Conservation (phyloP, 1,140 invertebrate species). For the Piezodorus guildinii region DNA sequence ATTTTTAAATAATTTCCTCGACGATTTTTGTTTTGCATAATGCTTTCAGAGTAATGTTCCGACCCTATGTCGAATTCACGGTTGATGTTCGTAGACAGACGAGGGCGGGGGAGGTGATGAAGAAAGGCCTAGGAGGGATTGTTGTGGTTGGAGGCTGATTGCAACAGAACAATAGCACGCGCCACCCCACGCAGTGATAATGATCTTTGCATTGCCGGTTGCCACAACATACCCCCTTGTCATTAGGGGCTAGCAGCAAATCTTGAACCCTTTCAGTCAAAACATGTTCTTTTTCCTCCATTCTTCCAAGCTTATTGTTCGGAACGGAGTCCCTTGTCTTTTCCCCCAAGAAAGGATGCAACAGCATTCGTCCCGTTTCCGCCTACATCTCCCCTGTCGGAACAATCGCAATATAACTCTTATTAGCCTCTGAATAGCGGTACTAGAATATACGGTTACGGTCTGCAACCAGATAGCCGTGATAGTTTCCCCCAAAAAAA, state of each 20-base stretch:
- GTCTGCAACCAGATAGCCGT: too few relatives aligned
- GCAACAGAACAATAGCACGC: constrained; percentile 6
- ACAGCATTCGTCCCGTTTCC: background rate
- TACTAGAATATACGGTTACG: too few relatives aligned
- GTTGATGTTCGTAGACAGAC: background rate
- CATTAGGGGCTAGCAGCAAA: constrained; percentile 1
- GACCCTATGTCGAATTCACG: too few relatives aligned
- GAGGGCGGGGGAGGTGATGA: background rate
- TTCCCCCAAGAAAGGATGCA: background rate
- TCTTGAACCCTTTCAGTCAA: constrained; percentile 7
- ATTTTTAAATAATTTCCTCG: too few relatives aligned
- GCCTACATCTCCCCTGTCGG: too few relatives aligned
- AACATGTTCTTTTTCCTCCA: constrained; percentile 1
- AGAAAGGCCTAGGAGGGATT: background rate
- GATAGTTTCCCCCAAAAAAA: too few relatives aligned
- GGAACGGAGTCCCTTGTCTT: background rate
- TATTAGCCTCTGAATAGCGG: too few relatives aligned
- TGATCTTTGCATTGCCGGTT: constrained; percentile 3
- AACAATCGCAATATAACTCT: too few relatives aligned
- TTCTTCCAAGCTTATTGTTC: constrained; percentile 2
- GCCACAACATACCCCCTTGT: constrained; percentile 7
- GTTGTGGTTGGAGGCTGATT: background rate
- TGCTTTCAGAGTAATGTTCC: too few relatives aligned
- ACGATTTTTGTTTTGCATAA: too few relatives aligned
- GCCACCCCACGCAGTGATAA: constrained; percentile 2